phyloP scores from a whole-genome alignment of 2,113 vertebrate genomes.

The Abramis brama region DNA sequence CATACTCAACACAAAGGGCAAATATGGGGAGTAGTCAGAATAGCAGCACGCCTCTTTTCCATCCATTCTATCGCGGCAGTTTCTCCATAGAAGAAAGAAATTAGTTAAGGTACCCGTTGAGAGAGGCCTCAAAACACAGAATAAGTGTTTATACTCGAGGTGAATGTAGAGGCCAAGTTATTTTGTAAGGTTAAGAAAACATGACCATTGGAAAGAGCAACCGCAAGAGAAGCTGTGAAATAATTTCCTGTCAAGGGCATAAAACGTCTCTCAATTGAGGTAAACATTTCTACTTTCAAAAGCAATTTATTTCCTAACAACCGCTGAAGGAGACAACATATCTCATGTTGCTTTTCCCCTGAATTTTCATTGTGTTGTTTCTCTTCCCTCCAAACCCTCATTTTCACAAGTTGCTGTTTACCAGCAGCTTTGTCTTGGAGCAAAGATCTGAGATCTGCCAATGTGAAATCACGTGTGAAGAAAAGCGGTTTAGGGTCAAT shows the following conservation, averaged over 20 bases:
- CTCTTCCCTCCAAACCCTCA: constrained; percentile 48
- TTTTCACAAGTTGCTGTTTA: constrained; percentile 66
- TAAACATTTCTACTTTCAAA: constrained; percentile 78
- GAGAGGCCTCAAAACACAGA: constrained; percentile 64
- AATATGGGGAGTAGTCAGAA: constrained; percentile 58
- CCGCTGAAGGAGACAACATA: constrained; percentile 75
- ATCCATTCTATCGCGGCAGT: constrained; percentile 55
- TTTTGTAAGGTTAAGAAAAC: constrained; percentile 74
- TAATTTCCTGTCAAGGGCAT: constrained; percentile 76
- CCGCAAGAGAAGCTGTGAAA: constrained; percentile 71
- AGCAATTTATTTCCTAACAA: constrained; percentile 78
- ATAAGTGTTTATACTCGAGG: constrained; percentile 70
- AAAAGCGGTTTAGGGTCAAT: constrained; percentile 72
- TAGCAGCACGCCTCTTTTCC: constrained; percentile 53
- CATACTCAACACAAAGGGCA: constrained; percentile 55
- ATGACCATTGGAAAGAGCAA: constrained; percentile 71
- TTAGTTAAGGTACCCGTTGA: constrained; percentile 65
- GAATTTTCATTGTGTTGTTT: constrained; percentile 69
- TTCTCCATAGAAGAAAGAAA: constrained; percentile 64
- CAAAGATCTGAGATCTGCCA: constrained; percentile 65
- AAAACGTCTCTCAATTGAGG: constrained; percentile 74
- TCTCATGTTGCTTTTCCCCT: constrained; percentile 70
- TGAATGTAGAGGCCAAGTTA: constrained; percentile 71
- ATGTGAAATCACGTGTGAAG: constrained; percentile 66
- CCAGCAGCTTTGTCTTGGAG: constrained; percentile 53